Evolutionary conservation across 2,888 invertebrate species (phyloP), one percentile per base, ranked within the genome.

Genomic region (Leptinotarsa tumamoca): DNA sequence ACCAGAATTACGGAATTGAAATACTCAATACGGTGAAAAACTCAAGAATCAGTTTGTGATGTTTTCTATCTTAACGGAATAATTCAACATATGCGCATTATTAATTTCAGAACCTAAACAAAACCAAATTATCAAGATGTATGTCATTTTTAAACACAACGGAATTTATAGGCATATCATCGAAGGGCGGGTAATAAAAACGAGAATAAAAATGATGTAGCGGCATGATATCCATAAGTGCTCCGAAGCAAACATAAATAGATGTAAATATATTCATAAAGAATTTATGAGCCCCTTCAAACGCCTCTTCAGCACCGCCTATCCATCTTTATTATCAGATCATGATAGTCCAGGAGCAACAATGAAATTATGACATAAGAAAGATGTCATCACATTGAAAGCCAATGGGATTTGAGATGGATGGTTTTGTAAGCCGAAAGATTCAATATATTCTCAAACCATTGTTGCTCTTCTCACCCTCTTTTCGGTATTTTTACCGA

Each of bases 151-250:
- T 18, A 17, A 63, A 15, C 21, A 5, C 17, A 43, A 63, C 17
- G 27, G 43, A 63, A 63, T 63, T 63, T 43, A 63, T 43, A n/a
- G 33, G 63, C 17, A 33, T 33, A n/a, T 63, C 63, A 43, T 21
- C 33, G 66, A 67, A 67, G 54, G 70, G 43, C 51, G 67, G 54
- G 67, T 66, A 66, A 71, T 74, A 71, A 63, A 71, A 58, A 67
- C 18, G 58, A 67, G 70, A 66, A 71, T 74, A 71, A 63, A 71
- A 58, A 67, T 61, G 71, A 67, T 74, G 67, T 67, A 71, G 27
- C 74, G 54, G 49, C 70, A 61, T 23, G 71, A 71, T 71, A 71
- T 67, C 66, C 61, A 43, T 74, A 74, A 74, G 71, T 71, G 74
- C 49, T 67, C 67, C 63, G 58, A 71, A 56, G 68, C 33, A 68